Base-by-base conservation (phyloP, 2,797 vertebrate genomes). In the Botia almorhae region DNA sequence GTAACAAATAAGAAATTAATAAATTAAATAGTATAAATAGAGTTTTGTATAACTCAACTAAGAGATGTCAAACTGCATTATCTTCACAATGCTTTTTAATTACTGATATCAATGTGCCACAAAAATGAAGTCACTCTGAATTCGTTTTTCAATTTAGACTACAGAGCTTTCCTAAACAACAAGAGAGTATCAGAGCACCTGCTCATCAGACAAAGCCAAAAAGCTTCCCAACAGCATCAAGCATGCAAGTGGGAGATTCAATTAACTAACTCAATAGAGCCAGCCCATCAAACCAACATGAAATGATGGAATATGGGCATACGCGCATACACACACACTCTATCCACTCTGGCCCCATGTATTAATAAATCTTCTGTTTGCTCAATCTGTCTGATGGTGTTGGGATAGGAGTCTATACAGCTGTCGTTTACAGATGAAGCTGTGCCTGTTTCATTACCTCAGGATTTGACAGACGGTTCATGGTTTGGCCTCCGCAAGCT, bases 21-120 rank as follows among this genome's bases (percentile, higher is more conserved):
- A 64, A 70, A 81, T 21, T 7, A 48, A 80, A 72, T n/a, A 46
- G 80, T 65, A 46, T 81, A 64, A 43, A 72, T 33, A 80, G 67
- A 80, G 70, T 69, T 80, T 76, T 78, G 39, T 33, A 55, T 74
- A 84, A 75, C 71, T 50, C n/a, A 73, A 77, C 74, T 26, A 46
- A 26, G 53, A 77, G 43, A 56, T 12, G 74, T 90, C 88, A 89
- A 88, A 89, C 82, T 85, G 75, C 75, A 91, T 92, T 91, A 92
- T 87, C 69, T 79, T 75, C 84, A 88, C 87, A 89, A 89, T 89
- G 76, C 87, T 84, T 92, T 89, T 89, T 90, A 91, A 93, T 93
- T 91, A 92, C 83, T 84, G 82, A 85, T 83, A 88, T 86, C 77
- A 90, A 90, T 84, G 69, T 71, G 78, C 6, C 39, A 79, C 80